Conservation (phyloP, 1,140 invertebrate genomes). For the Danaus plexippus region DNA sequence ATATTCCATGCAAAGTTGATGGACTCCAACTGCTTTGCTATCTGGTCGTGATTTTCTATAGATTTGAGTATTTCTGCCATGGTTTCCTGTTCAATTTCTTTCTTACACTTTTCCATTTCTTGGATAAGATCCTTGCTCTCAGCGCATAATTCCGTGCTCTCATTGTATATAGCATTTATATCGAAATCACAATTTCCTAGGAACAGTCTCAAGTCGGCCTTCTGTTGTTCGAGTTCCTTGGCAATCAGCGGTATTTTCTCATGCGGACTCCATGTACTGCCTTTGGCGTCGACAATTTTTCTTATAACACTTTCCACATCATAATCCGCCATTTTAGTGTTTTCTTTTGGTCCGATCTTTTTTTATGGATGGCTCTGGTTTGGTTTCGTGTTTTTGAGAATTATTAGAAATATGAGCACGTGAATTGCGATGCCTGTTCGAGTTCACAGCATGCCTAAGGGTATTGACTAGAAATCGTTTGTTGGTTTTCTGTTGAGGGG, state of each 20-base stretch:
- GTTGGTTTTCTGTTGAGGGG: constrained; percentile 72
- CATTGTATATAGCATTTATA: constrained; percentile 65
- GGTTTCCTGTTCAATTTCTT: constrained; percentile 71
- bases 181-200: constrained; percentile 72
- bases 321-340: constrained; percentile 54
- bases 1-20: constrained; percentile 70
- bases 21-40: constrained; percentile 69
- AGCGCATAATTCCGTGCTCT: constrained; percentile 65
- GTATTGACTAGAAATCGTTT: constrained; percentile 74
- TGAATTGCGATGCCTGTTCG: constrained; percentile 56
- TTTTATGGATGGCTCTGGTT: constrained; percentile 50
- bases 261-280: constrained; percentile 46
- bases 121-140: constrained; percentile 65
- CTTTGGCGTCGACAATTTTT: constrained; percentile 38
- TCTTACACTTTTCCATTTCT: constrained; percentile 68
- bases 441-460: constrained; percentile 57
- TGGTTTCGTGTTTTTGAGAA: constrained; percentile 43
- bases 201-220: constrained; percentile 71
- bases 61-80: constrained; percentile 73
- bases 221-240: constrained; percentile 72
- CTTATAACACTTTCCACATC: constrained; percentile 42
- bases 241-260: constrained; percentile 72
- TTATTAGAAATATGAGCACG: constrained; percentile 27
- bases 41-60: constrained; percentile 70
- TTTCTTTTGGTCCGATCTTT: constrained; percentile 60